These are phyloP conservation scores for Petrolisthes cinctipes DNA, from an alignment of 2,888 invertebrate genomes.

Conservation along the genomic window DNA sequence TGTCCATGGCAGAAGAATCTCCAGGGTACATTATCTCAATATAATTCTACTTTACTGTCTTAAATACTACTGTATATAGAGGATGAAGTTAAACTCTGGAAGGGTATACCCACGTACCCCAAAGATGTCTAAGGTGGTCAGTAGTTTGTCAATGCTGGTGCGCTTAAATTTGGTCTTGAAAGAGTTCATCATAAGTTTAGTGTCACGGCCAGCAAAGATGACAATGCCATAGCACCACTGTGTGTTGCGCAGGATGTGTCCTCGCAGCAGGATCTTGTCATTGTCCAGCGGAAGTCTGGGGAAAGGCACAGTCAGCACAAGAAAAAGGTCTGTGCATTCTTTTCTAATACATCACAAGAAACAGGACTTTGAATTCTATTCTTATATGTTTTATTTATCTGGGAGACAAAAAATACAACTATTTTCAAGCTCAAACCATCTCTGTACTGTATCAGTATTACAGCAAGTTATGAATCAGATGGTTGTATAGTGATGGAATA, in stretches of 20 bases:
- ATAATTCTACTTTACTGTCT: too few species aligned
- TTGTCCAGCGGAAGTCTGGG: conserved; percentile 89
- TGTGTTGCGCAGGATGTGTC: conserved; percentile 94
- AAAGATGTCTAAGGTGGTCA: conserved; percentile 98
- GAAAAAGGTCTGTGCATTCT: neutral
- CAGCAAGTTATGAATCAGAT: too few species aligned
- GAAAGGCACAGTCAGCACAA: neutral
- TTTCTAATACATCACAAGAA: neutral
- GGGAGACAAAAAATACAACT: too few species aligned
- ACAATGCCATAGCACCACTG: conserved; percentile 97
- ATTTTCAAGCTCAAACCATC: too few species aligned
- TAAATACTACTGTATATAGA: too few species aligned
- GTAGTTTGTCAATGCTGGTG: conserved; percentile 97
- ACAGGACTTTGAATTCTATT: too few species aligned
- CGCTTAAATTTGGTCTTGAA: conserved; percentile 99
- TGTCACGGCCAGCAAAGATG: conserved; percentile 98
- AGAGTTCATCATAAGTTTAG: conserved; percentile 99
- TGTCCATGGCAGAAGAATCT: neutral
- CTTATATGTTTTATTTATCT: too few species aligned
- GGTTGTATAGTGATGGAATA: too few species aligned
- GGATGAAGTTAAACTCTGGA: neutral
- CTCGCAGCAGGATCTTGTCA: conserved; percentile 94
- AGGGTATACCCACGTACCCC: conserved; percentile 76
- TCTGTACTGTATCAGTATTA: too few species aligned
- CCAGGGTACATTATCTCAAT: too few species aligned